These are phyloP conservation scores for Calycopis cecrops DNA, from an alignment of 1,140 invertebrate species.

Conservation along the genomic window DNA sequence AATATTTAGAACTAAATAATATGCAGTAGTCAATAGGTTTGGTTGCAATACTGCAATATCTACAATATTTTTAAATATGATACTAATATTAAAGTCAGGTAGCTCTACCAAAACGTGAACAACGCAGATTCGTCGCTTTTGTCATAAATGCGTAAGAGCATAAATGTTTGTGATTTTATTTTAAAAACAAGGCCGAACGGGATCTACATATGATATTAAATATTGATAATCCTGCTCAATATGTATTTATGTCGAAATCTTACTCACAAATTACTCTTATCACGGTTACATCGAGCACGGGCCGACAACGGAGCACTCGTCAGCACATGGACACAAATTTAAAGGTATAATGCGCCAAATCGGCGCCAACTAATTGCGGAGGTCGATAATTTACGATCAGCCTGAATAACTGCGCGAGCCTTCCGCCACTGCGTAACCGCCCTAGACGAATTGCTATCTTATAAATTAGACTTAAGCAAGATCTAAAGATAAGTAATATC, in stretches of 20 bases:
- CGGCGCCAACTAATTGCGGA: conserved; percentile 69
- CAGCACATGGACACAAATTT: conserved; percentile 13
- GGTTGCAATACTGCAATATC: no score
- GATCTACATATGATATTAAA: no score
- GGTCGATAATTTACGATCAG: conserved; percentile 63
- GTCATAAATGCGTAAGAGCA: no score
- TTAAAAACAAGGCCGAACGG: no score
- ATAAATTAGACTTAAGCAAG: conserved; percentile 39
- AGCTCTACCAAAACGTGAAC: no score
- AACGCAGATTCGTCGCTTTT: no score
- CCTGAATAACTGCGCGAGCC: conserved; percentile 47
- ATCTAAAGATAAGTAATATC: conserved; percentile 26
- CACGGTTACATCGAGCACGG: not conserved
- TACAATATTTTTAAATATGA: no score
- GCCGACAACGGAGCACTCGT: not conserved
- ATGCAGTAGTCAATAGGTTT: no score
- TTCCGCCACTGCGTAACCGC: conserved; percentile 41
- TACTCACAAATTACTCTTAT: conserved; percentile 3
- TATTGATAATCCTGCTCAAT: not conserved
- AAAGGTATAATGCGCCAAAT: conserved; percentile 57
- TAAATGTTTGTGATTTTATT: no score
- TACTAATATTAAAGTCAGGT: no score
- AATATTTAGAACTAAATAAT: no score
- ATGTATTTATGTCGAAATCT: conserved; percentile 5
- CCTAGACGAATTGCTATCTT: conserved; percentile 45